Conservation (phyloP, 2,888 invertebrate species). For the Brenthis hecate region DNA sequence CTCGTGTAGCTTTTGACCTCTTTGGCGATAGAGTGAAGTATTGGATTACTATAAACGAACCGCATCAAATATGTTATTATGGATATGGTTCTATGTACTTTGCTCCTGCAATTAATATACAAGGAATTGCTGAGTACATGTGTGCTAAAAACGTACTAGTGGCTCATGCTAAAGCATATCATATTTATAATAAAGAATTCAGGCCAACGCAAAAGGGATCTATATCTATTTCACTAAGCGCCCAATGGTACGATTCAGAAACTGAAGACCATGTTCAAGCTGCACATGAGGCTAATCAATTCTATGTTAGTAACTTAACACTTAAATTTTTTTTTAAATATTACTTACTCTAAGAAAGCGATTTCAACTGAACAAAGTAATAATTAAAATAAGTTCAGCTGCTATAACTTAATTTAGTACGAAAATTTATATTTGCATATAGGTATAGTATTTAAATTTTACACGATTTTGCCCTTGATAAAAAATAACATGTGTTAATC, state of each 20-base stretch:
- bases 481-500: too few relatives aligned
- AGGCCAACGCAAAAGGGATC: conserved; percentile 39
- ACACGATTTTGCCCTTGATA: too few relatives aligned
- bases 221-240: conserved; percentile 39
- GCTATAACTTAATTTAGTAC: too few relatives aligned
- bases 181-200: conserved; percentile 44
- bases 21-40: conserved; percentile 73
- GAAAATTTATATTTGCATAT: too few relatives aligned
- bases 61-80: conserved; percentile 55
- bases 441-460: too few relatives aligned
- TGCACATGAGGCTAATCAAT: conserved; percentile 72
- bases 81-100: conserved; percentile 64
- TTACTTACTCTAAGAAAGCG: neutral
- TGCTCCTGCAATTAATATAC: conserved; percentile 56
- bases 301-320: conserved; percentile 53
- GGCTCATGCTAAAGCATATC: conserved; percentile 45
- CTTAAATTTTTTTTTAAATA: neutral
- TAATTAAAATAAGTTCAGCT: too few relatives aligned
- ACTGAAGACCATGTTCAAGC: conserved; percentile 69
- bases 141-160: conserved; percentile 51
- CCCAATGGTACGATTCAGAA: conserved; percentile 65
- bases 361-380: too few relatives aligned
- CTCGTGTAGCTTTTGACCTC: conserved; percentile 59
- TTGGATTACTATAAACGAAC: conserved; percentile 84
- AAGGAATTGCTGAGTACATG: conserved; percentile 68